Evolutionary conservation across 2,113 vertebrate genomes (phyloP).

Genomic region (Mobula birostris): DNA sequence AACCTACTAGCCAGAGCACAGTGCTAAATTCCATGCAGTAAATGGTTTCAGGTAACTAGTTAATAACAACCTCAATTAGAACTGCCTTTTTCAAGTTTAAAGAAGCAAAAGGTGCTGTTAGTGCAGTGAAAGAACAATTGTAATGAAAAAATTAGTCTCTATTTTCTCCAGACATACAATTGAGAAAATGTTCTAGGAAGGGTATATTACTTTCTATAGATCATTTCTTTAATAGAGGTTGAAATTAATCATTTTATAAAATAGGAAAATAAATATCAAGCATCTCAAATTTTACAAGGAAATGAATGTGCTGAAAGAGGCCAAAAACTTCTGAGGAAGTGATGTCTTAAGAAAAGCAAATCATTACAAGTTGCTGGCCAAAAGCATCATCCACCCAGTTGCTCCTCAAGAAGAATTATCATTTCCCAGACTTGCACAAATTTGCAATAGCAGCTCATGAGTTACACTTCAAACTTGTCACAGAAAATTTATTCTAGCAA

Average conservation of each 20-base stretch:
- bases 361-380: background rate
- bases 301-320: background rate
- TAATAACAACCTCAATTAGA: slow-evolving; percentile 1
- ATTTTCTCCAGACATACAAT: background rate
- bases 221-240: background rate
- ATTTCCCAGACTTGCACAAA: background rate
- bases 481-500: background rate
- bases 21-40: slow-evolving; percentile 16
- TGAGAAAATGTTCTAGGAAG: background rate
- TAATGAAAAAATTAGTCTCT: background rate
- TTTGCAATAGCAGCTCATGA: background rate
- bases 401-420: background rate
- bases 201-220: background rate
- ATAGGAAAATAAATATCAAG: background rate
- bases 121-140: background rate
- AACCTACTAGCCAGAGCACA: background rate
- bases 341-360: background rate
- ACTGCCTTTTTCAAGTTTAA: slow-evolving; percentile 10
- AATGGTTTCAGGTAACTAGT: slow-evolving; percentile 12
- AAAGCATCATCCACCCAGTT: too few species aligned
- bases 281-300: background rate
- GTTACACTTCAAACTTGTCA: background rate
- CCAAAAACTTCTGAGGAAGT: background rate
- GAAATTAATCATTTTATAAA: background rate
- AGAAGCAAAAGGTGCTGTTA: background rate